Conservation (phyloP, 1,140 invertebrate species). For the Anthonomus grandis region DNA sequence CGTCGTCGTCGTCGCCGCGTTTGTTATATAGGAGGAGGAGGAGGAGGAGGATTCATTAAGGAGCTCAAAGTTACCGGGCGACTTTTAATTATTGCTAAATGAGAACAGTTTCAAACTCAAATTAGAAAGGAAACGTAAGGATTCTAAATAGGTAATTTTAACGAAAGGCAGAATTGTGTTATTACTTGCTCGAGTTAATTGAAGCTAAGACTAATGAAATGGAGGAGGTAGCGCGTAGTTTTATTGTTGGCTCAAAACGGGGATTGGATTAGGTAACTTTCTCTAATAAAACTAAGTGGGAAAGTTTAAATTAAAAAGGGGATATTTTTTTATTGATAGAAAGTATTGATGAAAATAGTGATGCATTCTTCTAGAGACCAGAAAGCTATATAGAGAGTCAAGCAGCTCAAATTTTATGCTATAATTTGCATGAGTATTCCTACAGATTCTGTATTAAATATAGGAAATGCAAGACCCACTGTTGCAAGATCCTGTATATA, state of each 20-base stretch:
- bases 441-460: too few relatives aligned
- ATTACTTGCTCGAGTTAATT: constrained; percentile 27
- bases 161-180: constrained; percentile 26
- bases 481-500: too few relatives aligned
- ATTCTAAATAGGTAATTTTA: constrained; percentile 27
- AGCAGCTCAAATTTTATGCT: too few relatives aligned
- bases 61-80: constrained; percentile 22
- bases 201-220: constrained; percentile 26
- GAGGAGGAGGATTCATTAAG: constrained; percentile 34
- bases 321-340: too few relatives aligned
- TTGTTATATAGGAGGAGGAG: too few relatives aligned
- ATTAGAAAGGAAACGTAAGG: constrained; percentile 29
- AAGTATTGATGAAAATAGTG: too few relatives aligned
- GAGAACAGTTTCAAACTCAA: constrained; percentile 27
- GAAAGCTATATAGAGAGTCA: too few relatives aligned
- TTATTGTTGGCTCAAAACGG: constrained; percentile 4
- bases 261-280: constrained; percentile 10
- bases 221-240: constrained; percentile 11
- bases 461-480: too few relatives aligned
- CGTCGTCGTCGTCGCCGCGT: too few relatives aligned
- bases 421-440: too few relatives aligned
- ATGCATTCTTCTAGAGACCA: too few relatives aligned
- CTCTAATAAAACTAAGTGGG: constrained; percentile 1
- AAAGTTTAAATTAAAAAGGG: too few relatives aligned
- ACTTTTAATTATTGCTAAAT: constrained; percentile 31